Evolutionary conservation across 2,888 invertebrate species (phyloP).

Genomic region (Xestia rhomboidea): DNA sequence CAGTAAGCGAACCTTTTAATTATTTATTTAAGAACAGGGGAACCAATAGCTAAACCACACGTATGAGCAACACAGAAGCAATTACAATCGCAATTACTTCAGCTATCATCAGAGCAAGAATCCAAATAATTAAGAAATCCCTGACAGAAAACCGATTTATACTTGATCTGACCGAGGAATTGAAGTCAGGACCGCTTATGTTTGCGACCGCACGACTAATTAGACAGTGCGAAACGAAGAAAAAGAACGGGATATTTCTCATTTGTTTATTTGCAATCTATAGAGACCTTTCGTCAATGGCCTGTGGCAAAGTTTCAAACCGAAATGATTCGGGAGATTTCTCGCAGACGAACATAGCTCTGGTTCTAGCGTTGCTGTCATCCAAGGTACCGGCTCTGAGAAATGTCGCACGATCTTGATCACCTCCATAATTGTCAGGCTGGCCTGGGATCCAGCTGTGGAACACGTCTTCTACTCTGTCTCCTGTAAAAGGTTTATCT

Average conservation of each 20-base stretch:
- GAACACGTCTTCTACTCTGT: slow-evolving; percentile 24
- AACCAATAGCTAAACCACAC: too few species aligned
- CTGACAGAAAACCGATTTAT: too few species aligned
- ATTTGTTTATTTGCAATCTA: not conserved
- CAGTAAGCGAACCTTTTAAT: too few species aligned
- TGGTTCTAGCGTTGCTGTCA: not conserved
- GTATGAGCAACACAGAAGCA: too few species aligned
- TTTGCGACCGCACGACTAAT: too few species aligned
- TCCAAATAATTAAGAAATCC: too few species aligned
- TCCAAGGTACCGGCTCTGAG: slow-evolving; percentile 3
- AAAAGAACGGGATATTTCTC: not conserved
- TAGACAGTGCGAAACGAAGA: not conserved
- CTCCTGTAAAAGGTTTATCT: slow-evolving; percentile 10
- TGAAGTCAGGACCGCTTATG: too few species aligned
- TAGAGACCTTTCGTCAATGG: not conserved
- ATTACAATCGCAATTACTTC: too few species aligned
- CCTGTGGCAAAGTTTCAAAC: slow-evolving; percentile 6
- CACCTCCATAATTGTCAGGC: slow-evolving; percentile 1
- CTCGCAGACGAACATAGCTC: slow-evolving; percentile 39
- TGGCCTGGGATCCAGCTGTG: slow-evolving; percentile 13
- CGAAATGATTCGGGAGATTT: slow-evolving; percentile 27
- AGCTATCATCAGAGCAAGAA: too few species aligned
- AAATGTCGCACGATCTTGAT: not conserved
- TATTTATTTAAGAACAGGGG: too few species aligned
- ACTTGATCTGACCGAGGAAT: too few species aligned